These are phyloP conservation scores for Anoura caudifer DNA, from an alignment of 2,113 vertebrate genomes.

Conservation along the genomic window DNA sequence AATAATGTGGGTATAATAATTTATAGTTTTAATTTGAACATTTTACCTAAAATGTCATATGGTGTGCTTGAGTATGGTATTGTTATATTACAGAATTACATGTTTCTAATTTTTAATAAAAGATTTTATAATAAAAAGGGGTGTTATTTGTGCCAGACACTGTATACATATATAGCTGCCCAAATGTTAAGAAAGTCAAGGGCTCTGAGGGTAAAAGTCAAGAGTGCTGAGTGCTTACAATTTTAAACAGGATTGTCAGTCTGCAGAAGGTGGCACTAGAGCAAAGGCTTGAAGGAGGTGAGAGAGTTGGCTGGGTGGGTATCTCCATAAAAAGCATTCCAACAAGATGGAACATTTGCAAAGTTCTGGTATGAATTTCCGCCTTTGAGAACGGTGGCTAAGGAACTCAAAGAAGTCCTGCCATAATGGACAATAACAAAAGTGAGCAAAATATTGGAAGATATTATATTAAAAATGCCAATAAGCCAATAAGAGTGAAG, in stretches of 20 bases:
- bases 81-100: no score
- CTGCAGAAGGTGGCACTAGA: not conserved
- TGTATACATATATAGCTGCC: not conserved
- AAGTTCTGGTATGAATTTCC: not conserved
- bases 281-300: not conserved
- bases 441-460: not conserved
- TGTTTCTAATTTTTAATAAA: no score
- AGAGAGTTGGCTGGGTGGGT: not conserved
- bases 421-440: not conserved
- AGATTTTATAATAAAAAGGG: no score
- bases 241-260: not conserved
- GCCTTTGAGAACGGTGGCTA: not conserved
- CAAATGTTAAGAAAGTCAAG: not conserved
- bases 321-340: not conserved
- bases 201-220: not conserved
- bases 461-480: not conserved
- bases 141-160: no score
- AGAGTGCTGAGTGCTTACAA: not conserved
- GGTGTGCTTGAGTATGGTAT: no score
- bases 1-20: no score
- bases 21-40: no score
- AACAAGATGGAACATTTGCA: not conserved
- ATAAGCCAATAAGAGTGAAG: not conserved
- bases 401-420: not conserved
- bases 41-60: no score